A percentile compares a stretch with the other conserved stretches of the same genome.
These are phyloP conservation scores for Lutjanus argentimaculatus DNA, from an alignment of 2,797 vertebrate genomes.

Conservation along the genomic window DNA sequence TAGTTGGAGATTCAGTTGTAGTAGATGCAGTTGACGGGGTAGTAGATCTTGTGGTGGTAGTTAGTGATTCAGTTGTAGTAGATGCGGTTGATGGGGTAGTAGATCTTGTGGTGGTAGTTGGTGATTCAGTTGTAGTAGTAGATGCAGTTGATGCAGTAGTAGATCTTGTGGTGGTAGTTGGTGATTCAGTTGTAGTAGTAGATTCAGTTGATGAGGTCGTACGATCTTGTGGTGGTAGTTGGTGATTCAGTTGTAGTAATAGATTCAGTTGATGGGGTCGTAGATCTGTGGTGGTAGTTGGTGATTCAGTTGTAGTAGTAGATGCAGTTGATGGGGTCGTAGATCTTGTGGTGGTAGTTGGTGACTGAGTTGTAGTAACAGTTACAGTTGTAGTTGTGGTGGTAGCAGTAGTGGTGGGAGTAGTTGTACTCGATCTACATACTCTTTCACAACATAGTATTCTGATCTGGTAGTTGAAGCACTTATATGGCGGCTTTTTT, in stretches of 20 bases:
- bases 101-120: too few species aligned
- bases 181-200: background rate
- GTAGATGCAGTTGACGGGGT: background rate
- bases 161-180: background rate
- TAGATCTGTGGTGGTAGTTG: too few species aligned
- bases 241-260: too few species aligned
- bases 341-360: background rate
- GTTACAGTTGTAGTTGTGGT: background rate
- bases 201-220: background rate
- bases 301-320: too few species aligned
- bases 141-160: background rate
- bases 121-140: too few species aligned
- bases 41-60: background rate
- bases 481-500: constrained; percentile 32
- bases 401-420: background rate
- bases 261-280: too few species aligned
- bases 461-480: constrained; percentile 77
- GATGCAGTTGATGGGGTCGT: too few species aligned
- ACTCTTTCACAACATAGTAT: constrained; percentile 64
- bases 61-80: background rate
- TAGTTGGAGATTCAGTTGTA: background rate
- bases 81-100: too few species aligned
- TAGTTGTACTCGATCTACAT: too few species aligned
- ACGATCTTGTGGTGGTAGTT: too few species aligned
- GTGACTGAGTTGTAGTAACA: constrained; percentile 1